Base-by-base conservation (phyloP, 2,113 vertebrate genomes). In the Embiotoca jacksoni region DNA sequence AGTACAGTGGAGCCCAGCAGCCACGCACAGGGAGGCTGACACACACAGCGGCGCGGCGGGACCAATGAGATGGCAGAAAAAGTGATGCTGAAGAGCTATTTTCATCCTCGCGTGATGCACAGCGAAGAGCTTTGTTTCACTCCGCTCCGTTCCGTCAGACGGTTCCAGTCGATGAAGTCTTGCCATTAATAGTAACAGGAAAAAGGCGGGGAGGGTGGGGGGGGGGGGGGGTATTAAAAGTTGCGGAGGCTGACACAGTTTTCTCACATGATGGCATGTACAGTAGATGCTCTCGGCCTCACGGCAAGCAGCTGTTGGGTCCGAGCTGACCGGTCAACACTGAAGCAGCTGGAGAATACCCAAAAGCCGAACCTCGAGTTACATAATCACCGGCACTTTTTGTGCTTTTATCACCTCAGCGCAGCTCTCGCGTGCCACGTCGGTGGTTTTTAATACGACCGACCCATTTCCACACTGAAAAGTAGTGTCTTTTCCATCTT, bases 21-120 rank as follows among this genome's bases (percentile, higher is more conserved):
- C 77, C 44, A 65, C 77, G 65, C 62, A 84, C 78, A 52, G n/a
- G 57, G 72, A 77, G 69, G 68, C 70, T 81, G 79, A 88, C 88
- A 89, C 78, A 88, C 70, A 86, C 81, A 80, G 74, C 75, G 67
- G 72, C 80, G 78, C 81, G 64, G 1, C 54, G 1, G 58, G 49
- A 54, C 75, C 75, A 72, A 60, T 69, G 75, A 85, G 60, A 78
- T 30, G 16, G 70, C 71, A n/a, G 23, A 16, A 55, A 23, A 75
- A 79, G 70, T 37, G 67, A 77, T 52, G 78, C 53, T 41, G 32
- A 2, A 1, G 76, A 36, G 63, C 76, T 83, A 64, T 82, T 89
- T 83, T 65, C 30, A 81, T 72, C 80, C 64, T 59, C 33, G 54
- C 7, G 10, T 55, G 73, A 75, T 61, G 37, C 44, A 15, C 6